A percentile compares a stretch with the other conserved stretches of the same genome.
Evolutionary conservation across 1,140 invertebrate genomes (phyloP).

Genomic region (Tetraneura akinire): DNA sequence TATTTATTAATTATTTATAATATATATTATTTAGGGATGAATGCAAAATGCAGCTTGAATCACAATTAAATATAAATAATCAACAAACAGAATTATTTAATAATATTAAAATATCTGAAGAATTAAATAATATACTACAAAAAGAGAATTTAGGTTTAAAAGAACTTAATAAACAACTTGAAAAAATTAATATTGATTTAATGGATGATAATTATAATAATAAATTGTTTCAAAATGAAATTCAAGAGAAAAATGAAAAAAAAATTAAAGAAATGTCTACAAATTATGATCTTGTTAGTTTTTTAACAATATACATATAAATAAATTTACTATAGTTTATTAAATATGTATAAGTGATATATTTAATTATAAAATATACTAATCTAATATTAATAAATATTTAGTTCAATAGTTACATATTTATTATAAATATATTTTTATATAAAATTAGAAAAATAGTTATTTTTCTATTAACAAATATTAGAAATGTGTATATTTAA

Average conservation of each 20-base stretch:
- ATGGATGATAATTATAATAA: conserved; percentile 1
- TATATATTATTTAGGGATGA: conserved; percentile 16
- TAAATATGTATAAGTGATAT: too few species aligned
- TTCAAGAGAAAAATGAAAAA: neutral
- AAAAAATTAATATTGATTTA: conserved; percentile 11
- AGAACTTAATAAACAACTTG: conserved; percentile 23
- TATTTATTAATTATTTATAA: neutral
- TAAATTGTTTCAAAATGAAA: neutral
- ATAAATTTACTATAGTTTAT: too few species aligned
- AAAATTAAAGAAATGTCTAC: conserved; percentile 27
- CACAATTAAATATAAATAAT: neutral
- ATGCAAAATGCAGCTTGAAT: neutral
- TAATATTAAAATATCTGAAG: neutral
- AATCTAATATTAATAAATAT: too few species aligned
- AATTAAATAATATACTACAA: conserved; percentile 25
- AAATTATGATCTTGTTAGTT: conserved; percentile 36
- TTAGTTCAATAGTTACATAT: too few species aligned
- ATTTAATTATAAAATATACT: too few species aligned
- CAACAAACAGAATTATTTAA: neutral
- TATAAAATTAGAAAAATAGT: too few species aligned
- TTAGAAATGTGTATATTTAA: too few species aligned
- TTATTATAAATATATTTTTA: too few species aligned
- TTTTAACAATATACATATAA: neutral
- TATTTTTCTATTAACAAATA: too few species aligned
- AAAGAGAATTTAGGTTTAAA: conserved; percentile 12